phyloP scores from a whole-genome alignment of 1,140 invertebrate genomes.

The Asobara japonica region DNA sequence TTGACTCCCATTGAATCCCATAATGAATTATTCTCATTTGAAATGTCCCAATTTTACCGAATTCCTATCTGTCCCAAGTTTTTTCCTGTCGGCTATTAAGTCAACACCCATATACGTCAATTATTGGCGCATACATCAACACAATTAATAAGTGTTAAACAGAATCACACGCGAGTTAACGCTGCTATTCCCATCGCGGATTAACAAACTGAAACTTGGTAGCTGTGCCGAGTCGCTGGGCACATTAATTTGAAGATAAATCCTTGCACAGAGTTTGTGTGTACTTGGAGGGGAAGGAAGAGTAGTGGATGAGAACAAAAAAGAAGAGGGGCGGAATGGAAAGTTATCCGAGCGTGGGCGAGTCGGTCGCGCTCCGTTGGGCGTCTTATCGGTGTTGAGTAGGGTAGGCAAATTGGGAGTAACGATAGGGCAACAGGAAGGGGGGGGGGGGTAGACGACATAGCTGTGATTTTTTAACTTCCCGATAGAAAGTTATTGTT shows the following conservation, averaged over 20 bases:
- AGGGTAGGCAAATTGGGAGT: conserved; percentile 20
- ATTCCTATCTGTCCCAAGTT: not conserved
- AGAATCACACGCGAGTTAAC: not conserved
- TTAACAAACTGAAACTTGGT: conserved; percentile 6
- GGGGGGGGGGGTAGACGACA: not conserved
- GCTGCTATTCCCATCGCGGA: not conserved
- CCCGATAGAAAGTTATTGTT: conserved; percentile 1
- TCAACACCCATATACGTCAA: too few species aligned
- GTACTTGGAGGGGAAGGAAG: not conserved
- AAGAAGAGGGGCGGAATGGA: not conserved
- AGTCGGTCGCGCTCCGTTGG: conserved; percentile 7
- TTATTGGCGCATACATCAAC: not conserved
- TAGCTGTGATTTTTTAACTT: not conserved
- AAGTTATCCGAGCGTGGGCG: conserved; percentile 18
- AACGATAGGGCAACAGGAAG: not conserved
- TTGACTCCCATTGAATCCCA: not conserved
- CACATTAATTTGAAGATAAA: conserved; percentile 13
- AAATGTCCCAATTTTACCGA: not conserved
- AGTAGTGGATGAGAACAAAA: not conserved
- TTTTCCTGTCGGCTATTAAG: too few species aligned
- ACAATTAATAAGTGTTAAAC: not conserved
- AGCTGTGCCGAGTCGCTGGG: conserved; percentile 9
- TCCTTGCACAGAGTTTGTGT: not conserved
- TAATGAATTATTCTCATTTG: not conserved
- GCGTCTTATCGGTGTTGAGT: conserved; percentile 21